phyloP scores from a whole-genome alignment of 2,113 vertebrate genomes.

The Sphaerodactylus townsendi region DNA sequence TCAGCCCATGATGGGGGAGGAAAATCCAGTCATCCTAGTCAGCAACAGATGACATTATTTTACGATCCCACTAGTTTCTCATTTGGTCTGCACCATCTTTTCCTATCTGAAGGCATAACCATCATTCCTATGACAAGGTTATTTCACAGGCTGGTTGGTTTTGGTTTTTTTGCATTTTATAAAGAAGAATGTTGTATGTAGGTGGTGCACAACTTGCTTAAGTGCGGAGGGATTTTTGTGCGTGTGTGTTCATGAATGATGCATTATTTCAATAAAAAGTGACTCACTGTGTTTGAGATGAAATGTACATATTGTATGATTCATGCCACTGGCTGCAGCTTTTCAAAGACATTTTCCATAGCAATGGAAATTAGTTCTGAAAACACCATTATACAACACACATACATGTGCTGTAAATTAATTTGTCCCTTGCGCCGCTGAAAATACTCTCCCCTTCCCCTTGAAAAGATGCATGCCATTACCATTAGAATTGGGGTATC shows the following conservation, averaged over 20 bases:
- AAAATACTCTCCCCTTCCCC: background rate
- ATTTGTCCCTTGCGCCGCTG: background rate
- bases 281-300: slow-evolving; percentile 9
- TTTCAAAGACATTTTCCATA: background rate
- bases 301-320: slow-evolving; percentile 3
- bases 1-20: background rate
- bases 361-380: no score
- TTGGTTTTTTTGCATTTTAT: background rate
- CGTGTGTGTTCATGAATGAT: background rate
- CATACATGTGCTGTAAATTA: background rate
- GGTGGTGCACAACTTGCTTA: slow-evolving; percentile 11
- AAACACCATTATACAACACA: background rate
- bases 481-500: slow-evolving; percentile 21
- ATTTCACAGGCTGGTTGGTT: background rate
- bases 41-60: background rate
- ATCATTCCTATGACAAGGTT: background rate
- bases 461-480: slow-evolving; percentile 21
- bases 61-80: background rate
- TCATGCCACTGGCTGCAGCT: background rate
- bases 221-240: background rate
- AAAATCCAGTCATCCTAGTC: background rate
- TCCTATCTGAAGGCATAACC: background rate
- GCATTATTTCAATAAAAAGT: slow-evolving; percentile 15
- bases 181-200: background rate
- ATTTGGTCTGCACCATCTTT: background rate